Conservation (phyloP, 2,888 invertebrate genomes). For the Notodonta dromedarius region DNA sequence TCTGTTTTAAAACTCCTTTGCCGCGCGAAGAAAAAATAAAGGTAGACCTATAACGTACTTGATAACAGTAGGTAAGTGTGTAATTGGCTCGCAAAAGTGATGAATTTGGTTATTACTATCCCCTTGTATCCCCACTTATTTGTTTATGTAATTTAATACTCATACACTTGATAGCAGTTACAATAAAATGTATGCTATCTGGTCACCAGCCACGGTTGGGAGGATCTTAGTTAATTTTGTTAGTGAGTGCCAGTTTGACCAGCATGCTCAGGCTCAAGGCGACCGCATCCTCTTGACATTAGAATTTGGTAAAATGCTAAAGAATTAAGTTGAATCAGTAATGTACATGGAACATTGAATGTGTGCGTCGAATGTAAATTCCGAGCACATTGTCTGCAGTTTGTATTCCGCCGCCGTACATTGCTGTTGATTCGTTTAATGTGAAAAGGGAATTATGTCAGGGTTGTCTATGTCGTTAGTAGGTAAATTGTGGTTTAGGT, state of each 20-base stretch:
- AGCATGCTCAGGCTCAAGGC: neutral
- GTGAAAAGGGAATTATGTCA: conserved; percentile 4
- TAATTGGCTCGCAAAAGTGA: too few relatives aligned
- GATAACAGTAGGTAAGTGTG: too few relatives aligned
- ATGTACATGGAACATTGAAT: neutral
- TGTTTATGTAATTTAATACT: too few relatives aligned
- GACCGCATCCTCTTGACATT: neutral
- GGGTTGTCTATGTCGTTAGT: neutral
- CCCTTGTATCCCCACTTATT: too few relatives aligned
- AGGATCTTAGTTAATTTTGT: too few relatives aligned
- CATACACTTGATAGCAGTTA: too few relatives aligned
- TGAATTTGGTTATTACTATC: too few relatives aligned
- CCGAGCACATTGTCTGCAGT: neutral
- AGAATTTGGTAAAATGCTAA: neutral
- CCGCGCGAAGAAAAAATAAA: too few relatives aligned
- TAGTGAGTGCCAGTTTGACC: neutral
- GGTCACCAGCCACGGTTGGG: too few relatives aligned
- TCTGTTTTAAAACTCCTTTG: too few relatives aligned
- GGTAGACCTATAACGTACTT: too few relatives aligned
- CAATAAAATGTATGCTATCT: too few relatives aligned
- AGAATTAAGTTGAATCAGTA: neutral
- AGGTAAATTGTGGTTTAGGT: neutral
- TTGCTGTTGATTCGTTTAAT: neutral
- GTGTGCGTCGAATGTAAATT: neutral
- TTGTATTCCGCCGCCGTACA: neutral